Conservation (phyloP, 2,113 vertebrate species). For the Ptyas mucosa region DNA sequence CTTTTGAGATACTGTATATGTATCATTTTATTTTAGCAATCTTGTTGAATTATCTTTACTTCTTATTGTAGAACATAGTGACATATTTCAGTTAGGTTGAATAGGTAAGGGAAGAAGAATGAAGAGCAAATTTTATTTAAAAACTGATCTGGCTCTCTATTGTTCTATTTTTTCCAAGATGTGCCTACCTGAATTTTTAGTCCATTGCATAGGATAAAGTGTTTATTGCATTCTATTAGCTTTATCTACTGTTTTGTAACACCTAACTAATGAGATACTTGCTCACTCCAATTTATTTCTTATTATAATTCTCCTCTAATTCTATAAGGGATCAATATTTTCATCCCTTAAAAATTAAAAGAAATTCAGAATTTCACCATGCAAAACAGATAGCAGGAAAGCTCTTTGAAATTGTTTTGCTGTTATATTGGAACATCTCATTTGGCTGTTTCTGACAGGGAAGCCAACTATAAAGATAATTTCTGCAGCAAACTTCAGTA, state of each 20-base stretch:
- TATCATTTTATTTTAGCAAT: not conserved
- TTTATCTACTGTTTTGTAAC: conserved; percentile 55
- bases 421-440: conserved; percentile 52
- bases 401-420: conserved; percentile 35
- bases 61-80: not conserved
- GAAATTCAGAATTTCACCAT: conserved; percentile 41
- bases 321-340: conserved; percentile 25
- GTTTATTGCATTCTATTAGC: conserved; percentile 59
- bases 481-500: conserved; percentile 29
- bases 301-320: conserved; percentile 45
- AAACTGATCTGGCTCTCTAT: conserved; percentile 53
- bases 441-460: conserved; percentile 51
- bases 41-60: not conserved
- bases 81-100: not conserved
- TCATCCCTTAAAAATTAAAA: conserved; percentile 55
- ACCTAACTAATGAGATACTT: conserved; percentile 47
- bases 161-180: conserved; percentile 39
- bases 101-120: not conserved
- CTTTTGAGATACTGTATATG: not conserved
- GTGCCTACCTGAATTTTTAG: conserved; percentile 58
- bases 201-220: conserved; percentile 58
- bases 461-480: conserved; percentile 55
- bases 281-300: conserved; percentile 48
- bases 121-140: conserved; percentile 52
- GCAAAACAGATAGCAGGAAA: conserved; percentile 40